A percentile compares a stretch with the other conserved stretches of the same genome.
These are phyloP conservation scores for Nemotelus pantherinus DNA, from an alignment of 2,888 invertebrate species.

Conservation along the genomic window DNA sequence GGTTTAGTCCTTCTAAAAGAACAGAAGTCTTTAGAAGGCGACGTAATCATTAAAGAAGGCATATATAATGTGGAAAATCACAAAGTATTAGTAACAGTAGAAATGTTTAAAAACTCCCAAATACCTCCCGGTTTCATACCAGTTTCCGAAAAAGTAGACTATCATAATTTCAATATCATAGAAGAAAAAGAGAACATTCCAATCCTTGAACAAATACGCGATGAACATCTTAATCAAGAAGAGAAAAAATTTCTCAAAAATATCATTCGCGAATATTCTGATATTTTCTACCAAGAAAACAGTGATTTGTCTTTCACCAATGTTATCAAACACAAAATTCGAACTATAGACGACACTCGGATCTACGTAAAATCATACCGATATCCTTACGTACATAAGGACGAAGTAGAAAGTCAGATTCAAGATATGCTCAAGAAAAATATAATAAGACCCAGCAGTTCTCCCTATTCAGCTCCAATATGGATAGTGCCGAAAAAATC, in stretches of 20 bases:
- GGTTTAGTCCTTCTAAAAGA: no score
- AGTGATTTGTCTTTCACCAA: constrained; percentile 47
- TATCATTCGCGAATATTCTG: neutral
- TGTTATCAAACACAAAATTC: constrained; percentile 51
- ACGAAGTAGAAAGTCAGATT: constrained; percentile 22
- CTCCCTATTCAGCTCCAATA: constrained; percentile 53
- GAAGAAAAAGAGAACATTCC: no score
- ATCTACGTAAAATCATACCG: constrained; percentile 23
- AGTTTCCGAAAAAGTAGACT: no score
- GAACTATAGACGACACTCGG: constrained; percentile 9
- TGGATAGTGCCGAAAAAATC: neutral
- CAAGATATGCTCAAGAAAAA: constrained; percentile 50
- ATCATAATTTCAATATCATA: no score
- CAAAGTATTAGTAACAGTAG: no score
- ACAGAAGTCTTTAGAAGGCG: no score
- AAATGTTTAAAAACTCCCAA: no score
- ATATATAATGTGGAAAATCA: no score
- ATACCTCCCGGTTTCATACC: no score
- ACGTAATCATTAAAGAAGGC: no score
- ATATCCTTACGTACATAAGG: constrained; percentile 39
- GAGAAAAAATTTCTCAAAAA: neutral
- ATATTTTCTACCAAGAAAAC: constrained; percentile 18
- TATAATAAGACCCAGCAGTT: constrained; percentile 50
- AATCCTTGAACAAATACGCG: no score
- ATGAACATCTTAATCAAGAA: no score